Evolutionary conservation across 2,888 invertebrate species (phyloP), one percentile per base, ranked within the genome.

Genomic region (Orthonychiurus folsomi): DNA sequence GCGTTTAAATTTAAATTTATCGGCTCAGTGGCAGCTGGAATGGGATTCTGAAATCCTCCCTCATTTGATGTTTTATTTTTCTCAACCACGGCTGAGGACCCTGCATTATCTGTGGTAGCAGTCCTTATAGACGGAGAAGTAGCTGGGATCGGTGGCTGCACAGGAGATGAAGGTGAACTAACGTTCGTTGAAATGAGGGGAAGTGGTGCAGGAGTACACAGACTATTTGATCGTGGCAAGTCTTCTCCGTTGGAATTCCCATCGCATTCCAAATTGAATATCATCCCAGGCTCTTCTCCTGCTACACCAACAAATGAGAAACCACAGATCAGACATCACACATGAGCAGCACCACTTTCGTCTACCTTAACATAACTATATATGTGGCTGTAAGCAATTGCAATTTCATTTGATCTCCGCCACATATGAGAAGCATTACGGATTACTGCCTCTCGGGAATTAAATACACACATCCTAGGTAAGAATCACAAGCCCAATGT

Each of bases 181-280:
- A 15, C 5, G 15, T 9, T 15, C 15, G 9, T 15, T 9, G 37
- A 5, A 37, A 37, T 37, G 37, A 37, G 5, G 5, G 37, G 37
- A 15, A 37, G 9, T 37, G 37, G 37, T 9, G 37, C 37, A 9
- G 15, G 15, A 37, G 37, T 5, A n/a, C n/a, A n/a, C 37, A 37
- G 5, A 37, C 15, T 5, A 15, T 5, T 15, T 9, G 37, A 37
- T 37, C 15, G 5, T 37, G 37, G 5, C 37, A 37, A 5, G 15
- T 37, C 15, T 24, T 25, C 50, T 37, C 63, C 61, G n/a, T 63
- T 60, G 3, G 56, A 28, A 23, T 65, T 60, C 26, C 61, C 28
- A 21, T 89, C 88, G 73, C 89, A 90, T 69, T 92, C 92, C 72
- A 92, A 79, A 21, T 85, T 84, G 76, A 92, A 92, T 76, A 92